These are phyloP conservation scores for Ennomos erosarius DNA, from an alignment of 2,888 invertebrate species.

Conservation along the genomic window DNA sequence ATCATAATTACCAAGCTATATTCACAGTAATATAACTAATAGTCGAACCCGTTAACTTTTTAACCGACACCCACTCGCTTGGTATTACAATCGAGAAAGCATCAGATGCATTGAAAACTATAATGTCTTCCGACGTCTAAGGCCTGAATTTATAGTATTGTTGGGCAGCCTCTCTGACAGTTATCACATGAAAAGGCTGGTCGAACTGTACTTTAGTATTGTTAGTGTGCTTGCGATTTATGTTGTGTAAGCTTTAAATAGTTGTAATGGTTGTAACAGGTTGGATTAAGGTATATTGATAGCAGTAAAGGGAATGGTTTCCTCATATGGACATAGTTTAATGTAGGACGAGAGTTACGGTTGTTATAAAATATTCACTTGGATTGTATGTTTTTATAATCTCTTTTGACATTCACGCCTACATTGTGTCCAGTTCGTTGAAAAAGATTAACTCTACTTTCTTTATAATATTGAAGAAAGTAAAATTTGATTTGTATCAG, in stretches of 20 bases:
- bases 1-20: slow-evolving; percentile 30
- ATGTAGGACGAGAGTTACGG: slow-evolving; percentile 22
- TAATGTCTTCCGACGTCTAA: slow-evolving; percentile 69
- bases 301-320: slow-evolving; percentile 24
- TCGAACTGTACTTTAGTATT: slow-evolving; percentile 60
- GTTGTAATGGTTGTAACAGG: slow-evolving; percentile 53
- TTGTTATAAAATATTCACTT: slow-evolving; percentile 6
- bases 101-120: slow-evolving; percentile 74
- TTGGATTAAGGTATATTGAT: slow-evolving; percentile 34
- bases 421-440: no score
- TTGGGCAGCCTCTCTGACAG: slow-evolving; percentile 69
- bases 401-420: no score
- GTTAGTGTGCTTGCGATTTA: slow-evolving; percentile 64
- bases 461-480: no score
- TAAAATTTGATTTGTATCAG: no score
- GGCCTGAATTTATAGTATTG: slow-evolving; percentile 72
- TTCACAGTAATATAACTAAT: slow-evolving; percentile 34
- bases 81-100: slow-evolving; percentile 60
- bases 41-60: slow-evolving; percentile 34
- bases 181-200: slow-evolving; percentile 68
- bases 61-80: slow-evolving; percentile 48
- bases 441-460: no score
- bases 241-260: slow-evolving; percentile 57
- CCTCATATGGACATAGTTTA: slow-evolving; percentile 18
- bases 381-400: no score